Percentiles rank a stretch among this genome's conserved stretches.
Evolutionary conservation across 1,140 invertebrate genomes (phyloP).

Genomic region (Drosophila ananassae): DNA sequence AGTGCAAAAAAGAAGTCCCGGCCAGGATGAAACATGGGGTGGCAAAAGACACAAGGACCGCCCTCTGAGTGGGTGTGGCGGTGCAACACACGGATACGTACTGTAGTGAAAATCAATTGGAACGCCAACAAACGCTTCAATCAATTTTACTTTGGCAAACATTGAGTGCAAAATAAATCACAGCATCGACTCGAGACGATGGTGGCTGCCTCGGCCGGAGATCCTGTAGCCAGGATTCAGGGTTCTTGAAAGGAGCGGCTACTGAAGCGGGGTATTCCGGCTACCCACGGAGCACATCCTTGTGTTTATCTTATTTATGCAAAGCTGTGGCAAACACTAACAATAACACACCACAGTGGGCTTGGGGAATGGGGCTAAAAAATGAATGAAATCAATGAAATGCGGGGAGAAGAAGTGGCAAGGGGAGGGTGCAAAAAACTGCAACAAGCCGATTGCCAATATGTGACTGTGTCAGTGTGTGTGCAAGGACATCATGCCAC

Average conservation of each 20-base stretch:
- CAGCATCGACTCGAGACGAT: conserved; percentile 54
- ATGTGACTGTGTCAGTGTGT: conserved; percentile 13
- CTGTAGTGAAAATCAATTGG: conserved; percentile 74
- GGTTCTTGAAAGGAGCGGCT: not conserved
- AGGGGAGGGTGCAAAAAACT: conserved; percentile 30
- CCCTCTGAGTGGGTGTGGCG: not conserved
- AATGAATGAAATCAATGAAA: conserved; percentile 51
- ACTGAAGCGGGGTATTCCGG: not conserved
- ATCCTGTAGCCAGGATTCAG: not conserved
- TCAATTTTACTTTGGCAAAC: conserved; percentile 82
- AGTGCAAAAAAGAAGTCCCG: conserved; percentile 12
- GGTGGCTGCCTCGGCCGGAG: conserved; percentile 28
- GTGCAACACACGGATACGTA: conserved; percentile 19
- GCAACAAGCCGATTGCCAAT: conserved; percentile 56
- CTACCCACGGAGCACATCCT: conserved; percentile 34
- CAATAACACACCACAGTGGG: conserved; percentile 32
- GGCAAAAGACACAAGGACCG: not conserved
- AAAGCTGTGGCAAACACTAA: conserved; percentile 75
- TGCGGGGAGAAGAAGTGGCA: conserved; percentile 28
- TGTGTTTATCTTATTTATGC: conserved; percentile 82
- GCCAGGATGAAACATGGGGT: not conserved
- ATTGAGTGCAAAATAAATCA: conserved; percentile 83
- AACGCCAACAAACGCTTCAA: conserved; percentile 79
- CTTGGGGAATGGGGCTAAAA: conserved; percentile 30
- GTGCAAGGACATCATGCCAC: conserved; percentile 47